These are phyloP conservation scores for Sicus ferrugineus DNA, from an alignment of 2,888 invertebrate genomes.

Conservation along the genomic window DNA sequence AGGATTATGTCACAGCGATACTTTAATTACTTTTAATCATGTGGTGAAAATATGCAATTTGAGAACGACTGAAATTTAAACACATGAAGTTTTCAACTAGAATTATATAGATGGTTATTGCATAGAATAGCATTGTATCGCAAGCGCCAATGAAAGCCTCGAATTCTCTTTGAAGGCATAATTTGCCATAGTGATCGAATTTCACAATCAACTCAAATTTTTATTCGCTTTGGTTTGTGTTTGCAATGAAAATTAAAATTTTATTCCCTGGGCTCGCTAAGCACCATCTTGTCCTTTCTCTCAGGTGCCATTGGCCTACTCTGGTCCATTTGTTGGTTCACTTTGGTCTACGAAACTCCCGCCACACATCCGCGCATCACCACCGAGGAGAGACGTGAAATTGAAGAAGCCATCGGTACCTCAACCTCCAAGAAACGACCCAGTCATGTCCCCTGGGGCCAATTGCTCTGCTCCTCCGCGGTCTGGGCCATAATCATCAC, in stretches of 20 bases:
- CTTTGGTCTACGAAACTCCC: slow-evolving; percentile 81
- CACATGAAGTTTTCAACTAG: no score
- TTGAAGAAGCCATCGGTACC: slow-evolving; percentile 76
- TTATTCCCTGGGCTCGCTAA: no score
- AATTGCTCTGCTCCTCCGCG: slow-evolving; percentile 74
- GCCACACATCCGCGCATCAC: slow-evolving; percentile 83
- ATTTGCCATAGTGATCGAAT: no score
- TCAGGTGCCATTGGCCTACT: slow-evolving; percentile 74
- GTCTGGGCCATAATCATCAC: slow-evolving; percentile 88
- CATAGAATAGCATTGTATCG: no score
- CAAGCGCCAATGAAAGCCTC: no score
- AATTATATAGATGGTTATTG: no score
- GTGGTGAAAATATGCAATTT: neutral
- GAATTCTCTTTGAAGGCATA: no score
- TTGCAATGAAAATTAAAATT: no score
- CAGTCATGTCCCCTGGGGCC: slow-evolving; percentile 77
- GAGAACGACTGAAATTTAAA: no score
- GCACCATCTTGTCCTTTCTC: slow-evolving; percentile 24
- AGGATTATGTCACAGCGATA: neutral
- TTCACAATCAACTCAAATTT: no score
- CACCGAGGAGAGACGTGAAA: slow-evolving; percentile 74
- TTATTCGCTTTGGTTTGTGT: no score
- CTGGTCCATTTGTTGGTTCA: slow-evolving; percentile 86
- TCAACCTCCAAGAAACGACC: slow-evolving; percentile 69
- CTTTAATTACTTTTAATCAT: slow-evolving; percentile 19